Evolutionary conservation across 2,113 vertebrate species (phyloP), one percentile per base, ranked within the genome.

Genomic region (Calypte anna): DNA sequence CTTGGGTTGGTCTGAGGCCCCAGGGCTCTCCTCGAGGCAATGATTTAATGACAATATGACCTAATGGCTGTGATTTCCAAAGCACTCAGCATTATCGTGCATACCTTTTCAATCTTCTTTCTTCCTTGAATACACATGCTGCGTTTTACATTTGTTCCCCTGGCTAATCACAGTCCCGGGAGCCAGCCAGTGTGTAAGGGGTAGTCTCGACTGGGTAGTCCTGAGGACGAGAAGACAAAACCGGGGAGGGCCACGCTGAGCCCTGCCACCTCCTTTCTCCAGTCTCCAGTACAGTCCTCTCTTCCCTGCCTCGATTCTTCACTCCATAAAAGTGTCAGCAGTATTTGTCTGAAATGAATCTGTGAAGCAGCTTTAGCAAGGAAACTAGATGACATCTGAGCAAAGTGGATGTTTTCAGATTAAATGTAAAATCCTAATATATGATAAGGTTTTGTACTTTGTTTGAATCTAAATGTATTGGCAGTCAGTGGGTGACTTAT

Each of bases 41-140:
- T 0, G 36, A 43, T 79, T 89, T 69, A 54, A 66, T 68, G 87
- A 64, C 43, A 87, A 91, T 94, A 55, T 40, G 75, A 57, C 67
- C 30, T 91, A 80, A 96, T 93, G 85, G 90, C 92, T 5, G 70
- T 14, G 78, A 86, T 93, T 88, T 43, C 67, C 88, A 51, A 57
- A 85, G 70, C 66, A 59, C 55, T 91, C 82, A 59, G 74, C 2
- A 4, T n/a, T 30, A 28, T 12, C 51, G 46, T 69, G 67, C 18
- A 0, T 24, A 46, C 62, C 74, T 93, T 93, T 80, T 66, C 86
- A 76, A 3, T 17, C 53, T 18, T 19, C 46, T 72, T 46, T 61
- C 62, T 43, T 2, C 7, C 28, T 44, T 40, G 30, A 84, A 62
- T 13, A 27, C 58, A 5, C 48, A 7, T 4, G 46, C 63, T 43